Evolutionary conservation across 2,797 vertebrate species (phyloP).

Genomic region (Eidolon dupreanum): DNA sequence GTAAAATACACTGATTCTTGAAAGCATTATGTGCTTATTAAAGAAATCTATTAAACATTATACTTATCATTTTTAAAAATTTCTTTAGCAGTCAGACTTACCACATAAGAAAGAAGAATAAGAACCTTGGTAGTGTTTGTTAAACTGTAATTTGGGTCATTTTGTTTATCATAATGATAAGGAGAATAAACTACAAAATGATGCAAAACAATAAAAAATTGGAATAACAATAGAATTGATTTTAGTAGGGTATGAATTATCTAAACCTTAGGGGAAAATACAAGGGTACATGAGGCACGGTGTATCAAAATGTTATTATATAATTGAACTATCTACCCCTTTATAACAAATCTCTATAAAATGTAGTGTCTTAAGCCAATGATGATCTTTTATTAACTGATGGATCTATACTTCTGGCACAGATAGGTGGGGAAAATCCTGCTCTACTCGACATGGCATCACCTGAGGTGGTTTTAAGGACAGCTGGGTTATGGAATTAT

Average conservation of each 20-base stretch:
- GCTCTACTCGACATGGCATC: not conserved
- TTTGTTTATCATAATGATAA: not conserved
- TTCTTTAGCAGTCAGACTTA: not conserved
- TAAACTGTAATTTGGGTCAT: not conserved
- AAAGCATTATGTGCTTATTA: not conserved
- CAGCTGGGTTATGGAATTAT: not conserved
- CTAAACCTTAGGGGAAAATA: not conserved
- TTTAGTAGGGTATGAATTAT: not conserved
- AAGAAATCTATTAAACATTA: not conserved
- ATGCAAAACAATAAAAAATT: not conserved
- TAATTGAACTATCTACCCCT: not conserved
- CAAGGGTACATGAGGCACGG: not conserved
- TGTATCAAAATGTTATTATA: not conserved
- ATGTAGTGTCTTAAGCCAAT: not conserved
- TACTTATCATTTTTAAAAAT: not conserved
- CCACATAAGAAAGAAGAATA: not conserved
- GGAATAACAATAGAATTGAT: not conserved
- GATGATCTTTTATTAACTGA: not conserved
- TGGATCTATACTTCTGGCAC: not conserved
- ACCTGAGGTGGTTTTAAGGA: not conserved
- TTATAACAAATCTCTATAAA: not conserved
- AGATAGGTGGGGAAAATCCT: fast-evolving
- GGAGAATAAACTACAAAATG: not conserved
- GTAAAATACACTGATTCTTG: not conserved
- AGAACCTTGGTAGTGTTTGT: not conserved